Evolutionary conservation across 2,888 invertebrate species (phyloP), one percentile per base, ranked within the genome.

Genomic region (Agrotis ipsilon): DNA sequence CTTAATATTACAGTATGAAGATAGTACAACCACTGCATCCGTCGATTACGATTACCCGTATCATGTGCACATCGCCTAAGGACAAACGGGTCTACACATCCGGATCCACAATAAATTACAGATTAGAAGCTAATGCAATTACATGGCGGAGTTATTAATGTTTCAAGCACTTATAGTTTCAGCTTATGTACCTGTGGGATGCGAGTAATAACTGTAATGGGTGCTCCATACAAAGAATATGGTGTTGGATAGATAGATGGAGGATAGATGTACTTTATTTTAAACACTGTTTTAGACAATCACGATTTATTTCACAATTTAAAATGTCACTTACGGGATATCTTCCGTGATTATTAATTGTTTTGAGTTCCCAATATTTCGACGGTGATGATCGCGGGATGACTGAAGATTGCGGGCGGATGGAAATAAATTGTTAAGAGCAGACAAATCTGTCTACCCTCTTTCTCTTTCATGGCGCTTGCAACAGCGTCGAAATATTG

Each of bases 101-200:
- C 72, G 72, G 75, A 79, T 69, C 64, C 62, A 81, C 72, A 79
- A 84, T 84, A 85, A 83, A 84, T 84, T 75, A 83, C 59, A 78
- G 85, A 84, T 85, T 85, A 85, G 85, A 81, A 59, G 69, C 74
- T 83, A 81, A 85, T 85, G 83, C 81, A 85, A 85, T 84, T 85
- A 85, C 68, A 81, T 65, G 81, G 62, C 57, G 69, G 62, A 75
- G 83, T 85, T 83, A 83, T 82, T 82, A 82, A 80, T 84, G 83
- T 80, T 78, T 62, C 48, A 57, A 66, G 71, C 80, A 84, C 76
- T 77, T 73, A 72, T 63, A 65, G 75, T 69, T 77, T 62, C 58
- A 75, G 72, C 71, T 65, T 57, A 72, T 7, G 55, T 55, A 32
- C 32, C 32, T 32, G 32, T 67, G 64, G 68, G 55, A 63, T 52